Percentiles rank a stretch among this genome's conserved stretches.
Evolutionary conservation across 2,797 vertebrate genomes (phyloP).

Genomic region (Melanotaenia trifasciata): DNA sequence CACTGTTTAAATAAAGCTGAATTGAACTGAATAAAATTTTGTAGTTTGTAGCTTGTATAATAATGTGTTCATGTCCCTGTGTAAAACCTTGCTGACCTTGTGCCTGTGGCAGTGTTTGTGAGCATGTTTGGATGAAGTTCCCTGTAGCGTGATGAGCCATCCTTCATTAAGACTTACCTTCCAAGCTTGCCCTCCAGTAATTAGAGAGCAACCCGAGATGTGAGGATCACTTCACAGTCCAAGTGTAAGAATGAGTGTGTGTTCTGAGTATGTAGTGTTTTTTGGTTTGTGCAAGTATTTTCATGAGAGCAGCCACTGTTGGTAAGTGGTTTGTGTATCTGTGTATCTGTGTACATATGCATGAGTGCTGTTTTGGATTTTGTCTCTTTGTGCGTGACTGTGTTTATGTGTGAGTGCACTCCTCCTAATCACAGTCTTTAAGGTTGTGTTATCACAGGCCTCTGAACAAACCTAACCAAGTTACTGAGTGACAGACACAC

Average conservation of each 20-base stretch:
- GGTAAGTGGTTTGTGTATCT: constrained; percentile 33
- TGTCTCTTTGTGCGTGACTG: constrained; percentile 33
- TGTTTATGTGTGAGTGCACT: constrained; percentile 30
- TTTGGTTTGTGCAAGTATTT: constrained; percentile 46
- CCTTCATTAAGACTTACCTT: constrained; percentile 49
- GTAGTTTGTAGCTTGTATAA: no score
- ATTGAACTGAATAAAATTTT: no score
- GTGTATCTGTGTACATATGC: constrained; percentile 27
- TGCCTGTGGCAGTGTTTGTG: constrained; percentile 25
- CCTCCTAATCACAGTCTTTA: constrained; percentile 78
- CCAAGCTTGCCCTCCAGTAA: constrained; percentile 50
- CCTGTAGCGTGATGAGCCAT: constrained; percentile 40
- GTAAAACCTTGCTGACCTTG: constrained; percentile 18
- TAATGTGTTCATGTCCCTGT: no score
- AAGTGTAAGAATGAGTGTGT: constrained; percentile 32
- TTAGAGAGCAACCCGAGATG: constrained; percentile 54
- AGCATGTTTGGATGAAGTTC: constrained; percentile 23
- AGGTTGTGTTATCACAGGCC: constrained; percentile 74
- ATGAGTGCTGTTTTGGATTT: constrained; percentile 30
- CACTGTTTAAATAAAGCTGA: no score
- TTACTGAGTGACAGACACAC: constrained; percentile 48
- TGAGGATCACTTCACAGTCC: constrained; percentile 46
- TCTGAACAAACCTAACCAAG: constrained; percentile 45
- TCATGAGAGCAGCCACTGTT: constrained; percentile 26
- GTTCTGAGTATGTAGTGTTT: constrained; percentile 30